Base-by-base conservation (phyloP, 2,797 vertebrate species). In the Adrianichthys oophorus region DNA sequence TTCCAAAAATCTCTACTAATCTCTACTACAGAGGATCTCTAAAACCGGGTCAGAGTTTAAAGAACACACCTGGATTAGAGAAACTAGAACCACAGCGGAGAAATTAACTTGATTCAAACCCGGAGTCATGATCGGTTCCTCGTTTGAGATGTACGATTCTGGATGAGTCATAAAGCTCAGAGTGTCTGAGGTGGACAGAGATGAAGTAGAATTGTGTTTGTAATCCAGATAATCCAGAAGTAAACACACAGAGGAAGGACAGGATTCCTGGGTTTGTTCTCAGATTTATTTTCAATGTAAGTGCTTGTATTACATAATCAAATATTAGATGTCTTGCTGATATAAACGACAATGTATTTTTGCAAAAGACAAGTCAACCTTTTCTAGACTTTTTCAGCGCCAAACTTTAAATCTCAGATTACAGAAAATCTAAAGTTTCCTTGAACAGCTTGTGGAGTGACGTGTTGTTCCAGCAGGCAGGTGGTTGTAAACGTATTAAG, bases 401-500 rank as follows among this genome's bases (percentile, higher is more conserved):
- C 32, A 37, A 37, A 37, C 32, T 13, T 37, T 10, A 37, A 32
- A 12, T 4, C 32, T 37, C 32, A 37, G 32, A 37, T 37, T 10
- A 37, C 32, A 13, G 32, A 12, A 37, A 4, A 12, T 32, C 29
- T 32, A 2, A 32, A 12, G 29, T 32, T 37, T 37, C 32, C 32
- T 12, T 12, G 2, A 37, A 32, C 8, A 32, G 12, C 3, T 12
- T 3, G 10, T 37, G 32, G 32, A 37, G 10, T 37, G 32, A 37
- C 12, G 24, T 7, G 52, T 2, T 46, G 45, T 4, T 43, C 23
- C 42, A 61, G 49, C 48, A 65, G 55, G 45, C 32, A 16, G 74
- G 52, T 65, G 47, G 65, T 57, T 74, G 53, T 42, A 23, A 40
- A 61, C 43, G 55, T 64, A 79, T 70, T 41, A 59, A 26, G 68